Base-by-base conservation (phyloP, 1,140 invertebrate species). In the Ephestia elutella region DNA sequence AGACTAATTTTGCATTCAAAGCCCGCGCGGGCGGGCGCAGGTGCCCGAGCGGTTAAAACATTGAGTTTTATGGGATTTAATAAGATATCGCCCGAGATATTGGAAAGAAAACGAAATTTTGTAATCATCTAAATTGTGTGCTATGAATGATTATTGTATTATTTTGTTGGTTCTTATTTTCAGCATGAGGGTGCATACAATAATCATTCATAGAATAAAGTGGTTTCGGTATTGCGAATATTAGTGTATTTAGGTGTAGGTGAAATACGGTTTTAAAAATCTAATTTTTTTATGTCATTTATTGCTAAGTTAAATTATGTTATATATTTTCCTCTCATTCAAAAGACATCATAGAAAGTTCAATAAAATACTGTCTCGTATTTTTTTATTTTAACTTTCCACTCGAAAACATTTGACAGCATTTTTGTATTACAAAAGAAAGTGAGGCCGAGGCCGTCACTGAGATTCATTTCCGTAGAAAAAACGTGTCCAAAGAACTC, bases 51-150 rank as follows among this genome's bases (percentile, higher is more conserved):
- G 83, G 81, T 84, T 86, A 86, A 85, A 86, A 86, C 82, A 85
- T 83, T 86, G 75, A 86, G 73, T 84, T 85, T 85, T 86, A 85
- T 85, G 66, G 75, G 81, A 86, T 86, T 86, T 88, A 88, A 85
- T 82, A 86, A 86, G 82, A 88, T 84, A 86, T 85, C 71, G 71
- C 72, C 60, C 70, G 74, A 75, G 70, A 75, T 84, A 86, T 86
- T 78, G 81, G 69, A 78, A 79, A 74, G 60, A 75, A 74, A 67
- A 76, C 62, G 58, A 70, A 75, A 73, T 65, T 25, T 66, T 66
- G 56, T 70, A 70, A 79, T 54, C 49, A 54, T 60, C 51, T 55
- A 49, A 48, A 44, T 44, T 44, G n/a, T 44, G 38, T 44, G 15
- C 10, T 4, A 44, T 44, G 38, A 44, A 44, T 44, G 38, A 44